Evolutionary conservation across 2,888 invertebrate genomes (phyloP), one percentile per base, ranked within the genome.

Genomic region (Gerris lacustris): DNA sequence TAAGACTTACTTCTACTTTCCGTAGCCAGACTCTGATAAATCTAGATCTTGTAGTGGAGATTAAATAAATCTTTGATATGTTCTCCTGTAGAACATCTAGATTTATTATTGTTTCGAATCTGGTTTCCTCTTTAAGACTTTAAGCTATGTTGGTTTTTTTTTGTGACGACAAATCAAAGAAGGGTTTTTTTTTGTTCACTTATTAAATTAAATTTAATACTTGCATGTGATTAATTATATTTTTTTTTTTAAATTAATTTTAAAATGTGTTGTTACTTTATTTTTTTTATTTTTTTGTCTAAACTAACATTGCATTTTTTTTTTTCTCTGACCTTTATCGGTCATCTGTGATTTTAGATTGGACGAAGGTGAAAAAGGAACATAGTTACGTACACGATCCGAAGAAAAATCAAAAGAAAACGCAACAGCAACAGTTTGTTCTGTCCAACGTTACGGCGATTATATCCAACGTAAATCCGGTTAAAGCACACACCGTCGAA

Each of bases 331-430:
- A 31, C 31, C 31, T 31, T 31, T 2, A 31, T 31, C 31, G 31
- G 31, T 31, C 31, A 31, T 31, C 31, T 31, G 31, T 31, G 31
- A 31, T 31, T 31, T 31, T 31, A 64, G 64, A 64, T 64, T 64
- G 64, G 64, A n/a, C 15, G 7, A 64, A 64, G 17, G 64, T 64
- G 18, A 64, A 64, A 9, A 64, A 64, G 17, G 64, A 64, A 64
- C 64, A 64, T 18, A 64, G 64, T 64, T 64, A 64, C 5, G 64
- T 64, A 9, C 64, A 64, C 18, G 31, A 31, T 18, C 64, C 64
- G 17, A 31, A 64, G 15, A 64, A 64, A 64, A 55, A 9, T 11
- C 9, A 9, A 55, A 55, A 55, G 55, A 55, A 55, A 55, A 11
- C 55, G 5, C 55, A 55, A 55, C 9, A 9, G 9, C 55, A 55